Evolutionary conservation across 64 coral and sea anemone species (phyloP).

Genomic region (Montipora foliosa): DNA sequence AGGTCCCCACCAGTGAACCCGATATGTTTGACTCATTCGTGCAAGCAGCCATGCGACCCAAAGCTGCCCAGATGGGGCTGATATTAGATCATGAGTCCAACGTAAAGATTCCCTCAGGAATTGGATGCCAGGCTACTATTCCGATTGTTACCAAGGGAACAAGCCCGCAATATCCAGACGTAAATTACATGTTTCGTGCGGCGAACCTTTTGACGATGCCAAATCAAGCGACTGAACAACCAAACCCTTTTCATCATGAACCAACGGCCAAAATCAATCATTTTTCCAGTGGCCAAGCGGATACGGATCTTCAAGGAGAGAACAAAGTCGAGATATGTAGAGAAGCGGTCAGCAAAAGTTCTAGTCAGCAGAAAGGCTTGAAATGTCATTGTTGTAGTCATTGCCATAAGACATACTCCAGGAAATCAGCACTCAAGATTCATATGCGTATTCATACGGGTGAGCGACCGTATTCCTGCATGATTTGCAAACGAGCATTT

Average conservation of each 20-base stretch:
- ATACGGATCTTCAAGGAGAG: neutral
- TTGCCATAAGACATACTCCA: conserved; percentile 76
- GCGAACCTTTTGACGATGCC: conserved; percentile 19
- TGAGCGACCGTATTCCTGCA: conserved; percentile 79
- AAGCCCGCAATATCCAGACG: conserved; percentile 15
- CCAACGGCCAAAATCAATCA: neutral
- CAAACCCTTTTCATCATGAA: neutral
- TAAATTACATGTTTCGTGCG: conserved; percentile 1
- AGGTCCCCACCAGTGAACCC: neutral
- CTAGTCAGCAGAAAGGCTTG: neutral
- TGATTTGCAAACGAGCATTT: conserved; percentile 61
- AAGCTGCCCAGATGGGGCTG: neutral
- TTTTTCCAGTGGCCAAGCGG: neutral
- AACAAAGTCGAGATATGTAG: neutral
- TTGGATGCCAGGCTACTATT: neutral
- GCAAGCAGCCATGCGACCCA: neutral
- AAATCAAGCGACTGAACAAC: neutral
- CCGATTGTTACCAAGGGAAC: neutral
- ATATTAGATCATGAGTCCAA: neutral
- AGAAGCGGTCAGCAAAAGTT: neutral
- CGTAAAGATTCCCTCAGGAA: neutral
- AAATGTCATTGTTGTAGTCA: conserved; percentile 64
- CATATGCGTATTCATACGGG: conserved; percentile 83
- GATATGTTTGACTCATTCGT: neutral
- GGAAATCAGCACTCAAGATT: conserved; percentile 82